Evolutionary conservation across 2,888 invertebrate species (phyloP).

Genomic region (Listrodromus nycthemerus): DNA sequence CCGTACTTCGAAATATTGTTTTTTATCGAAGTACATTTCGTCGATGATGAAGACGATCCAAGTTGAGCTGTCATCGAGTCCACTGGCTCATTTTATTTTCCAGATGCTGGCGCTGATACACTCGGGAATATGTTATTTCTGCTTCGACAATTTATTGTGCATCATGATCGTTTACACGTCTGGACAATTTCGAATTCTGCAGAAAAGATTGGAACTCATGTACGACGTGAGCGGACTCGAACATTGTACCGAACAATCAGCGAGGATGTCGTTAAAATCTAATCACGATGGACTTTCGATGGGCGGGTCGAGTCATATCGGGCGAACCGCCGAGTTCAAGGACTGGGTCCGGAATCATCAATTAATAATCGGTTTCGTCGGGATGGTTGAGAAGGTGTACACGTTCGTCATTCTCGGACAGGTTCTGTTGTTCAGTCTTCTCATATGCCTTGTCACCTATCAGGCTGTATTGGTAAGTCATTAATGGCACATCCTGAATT

Average conservation of each 20-base stretch:
- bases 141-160: slow-evolving; percentile 67
- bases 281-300: slow-evolving; percentile 14
- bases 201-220: slow-evolving; percentile 63
- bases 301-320: background rate
- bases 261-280: background rate
- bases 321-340: slow-evolving; percentile 44
- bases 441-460: slow-evolving; percentile 72
- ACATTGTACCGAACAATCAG: background rate
- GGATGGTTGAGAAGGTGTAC: slow-evolving; percentile 68
- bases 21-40: slow-evolving; percentile 66
- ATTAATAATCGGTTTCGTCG: slow-evolving; percentile 63
- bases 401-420: slow-evolving; percentile 68
- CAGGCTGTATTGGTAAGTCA: slow-evolving; percentile 71
- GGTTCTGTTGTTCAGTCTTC: slow-evolving; percentile 67
- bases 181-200: slow-evolving; percentile 74
- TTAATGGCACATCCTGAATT: background rate
- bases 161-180: slow-evolving; percentile 69
- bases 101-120: slow-evolving; percentile 62
- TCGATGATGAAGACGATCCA: background rate
- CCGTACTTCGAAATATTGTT: slow-evolving; percentile 72
- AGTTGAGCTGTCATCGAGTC: background rate
- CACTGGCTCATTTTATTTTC: slow-evolving; percentile 44
- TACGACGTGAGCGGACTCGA: slow-evolving; percentile 17
- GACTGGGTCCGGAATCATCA: slow-evolving; percentile 66
- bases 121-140: slow-evolving; percentile 65